Evolutionary conservation across 2,888 invertebrate genomes (phyloP), one percentile per base, ranked within the genome.

Genomic region (Argyresthia goedartella): DNA sequence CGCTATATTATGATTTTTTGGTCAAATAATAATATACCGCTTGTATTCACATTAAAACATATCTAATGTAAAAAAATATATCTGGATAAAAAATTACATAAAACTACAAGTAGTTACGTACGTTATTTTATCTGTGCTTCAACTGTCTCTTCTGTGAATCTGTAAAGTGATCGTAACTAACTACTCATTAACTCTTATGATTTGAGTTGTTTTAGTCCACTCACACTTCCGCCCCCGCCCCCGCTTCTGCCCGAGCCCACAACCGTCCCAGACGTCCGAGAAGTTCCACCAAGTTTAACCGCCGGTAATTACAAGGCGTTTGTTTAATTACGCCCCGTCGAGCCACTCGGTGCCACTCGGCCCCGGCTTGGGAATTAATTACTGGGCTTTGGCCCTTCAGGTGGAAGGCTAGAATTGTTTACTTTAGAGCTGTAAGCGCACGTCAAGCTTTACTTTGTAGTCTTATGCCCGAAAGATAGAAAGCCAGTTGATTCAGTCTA

Each of bases 271-370:
- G 65, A 62, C 65, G 62, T 60, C 66, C 67, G 74, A 68, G 67
- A 70, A 72, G 61, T 67, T 71, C 71, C 74, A 70, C 69, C 70
- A 71, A 73, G 67, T 74, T 76, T 73, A 71, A 77, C 44, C 50
- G 64, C 62, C 66, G 62, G 76, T 85, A 85, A 86, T 86, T 84
- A 86, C 81, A 84, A 77, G 82, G 79, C 78, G 80, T 76, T 80
- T 84, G 82, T 75, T 82, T 86, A 86, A 86, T 86, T 86, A 84
- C 71, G 76, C 69, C 65, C 67, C 67, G 72, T 65, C 70, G 73
- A 66, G 72, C 64, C 70, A 57, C 61, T 60, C 53, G 77, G 78
- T 10, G 16, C 76, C 81, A 71, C 69, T 25, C 69, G 16, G 44
- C 14, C 34, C 34, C 36, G 53, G 49, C 41, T 43, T 35, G 59